Evolutionary conservation across 2,113 vertebrate species (phyloP).

Genomic region (Tetrax tetrax): DNA sequence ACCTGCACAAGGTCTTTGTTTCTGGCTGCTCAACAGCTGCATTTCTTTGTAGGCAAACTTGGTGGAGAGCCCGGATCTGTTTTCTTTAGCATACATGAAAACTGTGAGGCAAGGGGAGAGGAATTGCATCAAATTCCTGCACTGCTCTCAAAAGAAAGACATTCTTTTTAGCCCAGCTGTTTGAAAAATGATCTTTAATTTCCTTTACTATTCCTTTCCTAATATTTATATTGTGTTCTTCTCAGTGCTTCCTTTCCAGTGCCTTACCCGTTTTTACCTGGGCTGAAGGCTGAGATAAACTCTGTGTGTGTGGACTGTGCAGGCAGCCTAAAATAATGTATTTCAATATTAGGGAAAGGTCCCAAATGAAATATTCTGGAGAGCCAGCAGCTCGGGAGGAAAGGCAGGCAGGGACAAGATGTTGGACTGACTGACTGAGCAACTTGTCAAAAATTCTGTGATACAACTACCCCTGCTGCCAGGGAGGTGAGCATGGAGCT

Average conservation of each 20-base stretch:
- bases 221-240: background rate
- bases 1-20: background rate
- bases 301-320: background rate
- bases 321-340: background rate
- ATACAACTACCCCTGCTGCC: background rate
- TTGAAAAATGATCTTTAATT: background rate
- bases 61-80: background rate
- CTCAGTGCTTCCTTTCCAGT: background rate
- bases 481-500: background rate
- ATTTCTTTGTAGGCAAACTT: background rate
- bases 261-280: background rate
- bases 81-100: background rate
- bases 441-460: background rate
- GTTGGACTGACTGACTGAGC: background rate
- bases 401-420: background rate
- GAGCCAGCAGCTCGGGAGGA: background rate
- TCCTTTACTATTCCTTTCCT: background rate
- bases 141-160: background rate
- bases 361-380: background rate
- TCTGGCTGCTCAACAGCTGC: background rate
- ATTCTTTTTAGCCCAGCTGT: background rate
- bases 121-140: background rate
- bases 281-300: background rate
- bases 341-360: background rate
- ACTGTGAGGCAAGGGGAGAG: background rate